Conservation (phyloP, 2,797 vertebrate genomes). For the Lepus oiostolus region DNA sequence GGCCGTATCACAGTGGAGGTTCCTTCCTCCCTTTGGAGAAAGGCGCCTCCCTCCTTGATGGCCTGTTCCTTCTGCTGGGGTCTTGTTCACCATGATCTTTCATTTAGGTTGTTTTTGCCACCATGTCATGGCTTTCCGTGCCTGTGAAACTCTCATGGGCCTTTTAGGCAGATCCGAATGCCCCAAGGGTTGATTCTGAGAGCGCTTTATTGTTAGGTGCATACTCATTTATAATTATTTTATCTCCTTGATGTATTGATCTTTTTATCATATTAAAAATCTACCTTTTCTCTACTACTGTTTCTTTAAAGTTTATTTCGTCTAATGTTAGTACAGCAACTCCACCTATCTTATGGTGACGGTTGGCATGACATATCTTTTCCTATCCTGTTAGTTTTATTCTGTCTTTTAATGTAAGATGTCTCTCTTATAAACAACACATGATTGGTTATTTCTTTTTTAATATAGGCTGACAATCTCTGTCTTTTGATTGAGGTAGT, state of each 20-base stretch:
- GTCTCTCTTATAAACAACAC: background rate
- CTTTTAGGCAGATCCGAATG: no score
- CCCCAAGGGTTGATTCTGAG: no score
- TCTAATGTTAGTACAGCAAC: background rate
- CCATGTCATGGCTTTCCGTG: no score
- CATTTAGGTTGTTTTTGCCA: no score
- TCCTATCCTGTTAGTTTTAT: background rate
- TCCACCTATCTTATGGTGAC: background rate
- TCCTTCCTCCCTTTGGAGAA: no score
- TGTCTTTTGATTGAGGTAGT: background rate
- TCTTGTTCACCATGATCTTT: no score
- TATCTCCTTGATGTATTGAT: background rate
- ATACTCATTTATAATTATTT: background rate
- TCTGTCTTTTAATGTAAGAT: background rate
- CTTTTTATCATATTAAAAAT: background rate
- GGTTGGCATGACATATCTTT: background rate
- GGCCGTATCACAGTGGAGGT: no score
- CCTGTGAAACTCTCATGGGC: no score
- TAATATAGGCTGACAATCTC: background rate
- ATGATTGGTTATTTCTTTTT: background rate
- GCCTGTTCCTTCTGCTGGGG: no score
- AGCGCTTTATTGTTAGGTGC: no score
- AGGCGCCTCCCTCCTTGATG: no score
- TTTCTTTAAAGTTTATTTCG: background rate
- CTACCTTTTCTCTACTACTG: background rate